A percentile compares a stretch with the other conserved stretches of the same genome.
These are phyloP conservation scores for Lutjanus erythropterus DNA, from an alignment of 2,113 vertebrate genomes.

Conservation along the genomic window DNA sequence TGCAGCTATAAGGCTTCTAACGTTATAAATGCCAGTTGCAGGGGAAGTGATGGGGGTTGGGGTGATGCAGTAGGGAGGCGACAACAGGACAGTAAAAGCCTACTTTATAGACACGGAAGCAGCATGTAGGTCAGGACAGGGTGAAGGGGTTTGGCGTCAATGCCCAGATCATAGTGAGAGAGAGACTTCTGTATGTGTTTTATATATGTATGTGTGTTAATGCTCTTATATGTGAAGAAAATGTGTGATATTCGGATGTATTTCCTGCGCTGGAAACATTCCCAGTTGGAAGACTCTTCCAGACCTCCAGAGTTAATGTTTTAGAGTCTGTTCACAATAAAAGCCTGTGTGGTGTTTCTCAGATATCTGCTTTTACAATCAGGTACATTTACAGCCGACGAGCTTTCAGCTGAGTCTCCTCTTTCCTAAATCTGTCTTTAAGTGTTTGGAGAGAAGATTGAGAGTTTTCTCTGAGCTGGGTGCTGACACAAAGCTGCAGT, in stretches of 20 bases:
- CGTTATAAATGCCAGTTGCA: background rate
- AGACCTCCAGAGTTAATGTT: background rate
- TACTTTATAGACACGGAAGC: slow-evolving; percentile 28
- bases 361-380: slow-evolving; percentile 5
- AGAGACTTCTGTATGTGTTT: background rate
- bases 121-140: slow-evolving; percentile 55
- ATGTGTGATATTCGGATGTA: background rate
- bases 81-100: slow-evolving; percentile 24
- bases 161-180: background rate
- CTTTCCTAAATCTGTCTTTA: background rate
- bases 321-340: background rate
- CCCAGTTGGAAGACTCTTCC: background rate
- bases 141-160: slow-evolving; percentile 6
- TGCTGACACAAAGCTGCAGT: background rate
- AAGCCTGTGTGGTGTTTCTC: background rate
- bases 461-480: background rate
- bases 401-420: background rate
- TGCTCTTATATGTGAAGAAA: background rate
- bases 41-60: slow-evolving; percentile 12
- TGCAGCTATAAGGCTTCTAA: background rate
- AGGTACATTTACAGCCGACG: background rate
- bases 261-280: background rate
- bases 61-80: background rate
- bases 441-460: background rate
- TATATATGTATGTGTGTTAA: background rate